A percentile compares a stretch with the other conserved stretches of the same genome.
Conservation (phyloP, 2,797 vertebrate genomes). For the Holocentrus rufus region DNA sequence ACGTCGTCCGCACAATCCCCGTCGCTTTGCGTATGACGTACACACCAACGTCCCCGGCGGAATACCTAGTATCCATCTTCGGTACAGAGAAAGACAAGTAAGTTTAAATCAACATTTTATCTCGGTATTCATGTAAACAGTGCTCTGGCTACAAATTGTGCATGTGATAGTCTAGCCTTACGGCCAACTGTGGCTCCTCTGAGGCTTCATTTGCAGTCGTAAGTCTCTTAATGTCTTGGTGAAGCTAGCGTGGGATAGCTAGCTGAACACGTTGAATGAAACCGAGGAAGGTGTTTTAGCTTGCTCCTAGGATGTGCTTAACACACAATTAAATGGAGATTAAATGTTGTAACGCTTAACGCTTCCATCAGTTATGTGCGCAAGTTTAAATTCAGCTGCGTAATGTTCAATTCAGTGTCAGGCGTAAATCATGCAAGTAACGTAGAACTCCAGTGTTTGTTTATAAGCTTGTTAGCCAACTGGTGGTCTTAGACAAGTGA, state of each 20-base stretch:
- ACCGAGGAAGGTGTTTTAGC: slow-evolving; percentile 29
- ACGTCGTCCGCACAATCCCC: background rate
- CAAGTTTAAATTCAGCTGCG: fast-evolving
- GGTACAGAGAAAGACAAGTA: slow-evolving; percentile 99
- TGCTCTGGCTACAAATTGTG: fast-evolving
- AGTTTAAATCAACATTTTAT: slow-evolving; percentile 71
- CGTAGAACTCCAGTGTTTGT: too few species aligned
- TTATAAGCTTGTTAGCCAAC: slow-evolving; percentile 16
- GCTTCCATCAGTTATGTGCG: fast-evolving
- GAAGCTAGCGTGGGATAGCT: slow-evolving; percentile 57
- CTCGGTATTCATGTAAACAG: fast-evolving
- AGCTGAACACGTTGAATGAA: slow-evolving; percentile 73
- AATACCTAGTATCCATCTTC: slow-evolving; percentile 98
- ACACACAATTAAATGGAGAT: too few species aligned
- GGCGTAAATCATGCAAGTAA: background rate
- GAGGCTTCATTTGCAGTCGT: background rate
- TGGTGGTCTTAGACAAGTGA: background rate
- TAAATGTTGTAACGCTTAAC: background rate
- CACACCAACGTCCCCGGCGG: slow-evolving; percentile 77
- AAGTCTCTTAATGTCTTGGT: background rate
- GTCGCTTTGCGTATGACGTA: slow-evolving; percentile 68
- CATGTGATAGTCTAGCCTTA: fast-evolving
- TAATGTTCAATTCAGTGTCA: too few species aligned
- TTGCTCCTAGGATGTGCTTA: slow-evolving; percentile 3
- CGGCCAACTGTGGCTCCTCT: fast-evolving